A percentile compares a stretch with the other conserved stretches of the same genome.
Evolutionary conservation across 2,113 vertebrate genomes (phyloP).

Genomic region (Spea multiplicata): DNA sequence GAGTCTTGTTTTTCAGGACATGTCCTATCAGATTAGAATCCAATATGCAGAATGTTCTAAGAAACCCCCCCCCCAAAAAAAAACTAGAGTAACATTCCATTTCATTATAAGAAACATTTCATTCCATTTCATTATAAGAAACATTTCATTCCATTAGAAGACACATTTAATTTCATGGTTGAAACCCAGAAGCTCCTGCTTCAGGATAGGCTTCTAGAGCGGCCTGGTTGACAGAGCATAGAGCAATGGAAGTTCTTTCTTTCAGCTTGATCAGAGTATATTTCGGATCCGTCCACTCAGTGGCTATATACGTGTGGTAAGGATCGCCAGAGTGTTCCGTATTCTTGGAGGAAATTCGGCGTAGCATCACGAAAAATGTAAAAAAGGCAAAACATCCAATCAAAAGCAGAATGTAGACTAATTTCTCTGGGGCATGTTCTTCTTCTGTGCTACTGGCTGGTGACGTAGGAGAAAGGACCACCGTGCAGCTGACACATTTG

Average conservation of each 20-base stretch:
- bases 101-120: too few species aligned
- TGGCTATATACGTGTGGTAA: slow-evolving; percentile 1
- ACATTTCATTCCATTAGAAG: too few species aligned
- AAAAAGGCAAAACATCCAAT: slow-evolving; percentile 17
- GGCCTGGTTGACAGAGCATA: slow-evolving; percentile 5
- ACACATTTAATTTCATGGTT: not conserved
- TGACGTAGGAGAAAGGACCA: not conserved
- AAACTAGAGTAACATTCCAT: too few species aligned
- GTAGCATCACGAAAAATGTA: slow-evolving; percentile 7
- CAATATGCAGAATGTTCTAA: too few species aligned
- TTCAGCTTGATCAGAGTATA: not conserved
- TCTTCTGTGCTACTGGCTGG: not conserved
- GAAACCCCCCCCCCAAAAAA: too few species aligned
- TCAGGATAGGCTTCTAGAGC: not conserved
- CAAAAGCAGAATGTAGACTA: slow-evolving; percentile 13
- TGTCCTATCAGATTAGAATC: too few species aligned
- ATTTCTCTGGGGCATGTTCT: not conserved
- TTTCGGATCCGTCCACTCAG: not conserved
- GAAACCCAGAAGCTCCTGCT: not conserved
- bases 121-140: too few species aligned
- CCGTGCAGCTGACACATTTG: not conserved
- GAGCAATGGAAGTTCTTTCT: not conserved
- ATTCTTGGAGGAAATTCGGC: not conserved
- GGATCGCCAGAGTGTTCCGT: not conserved
- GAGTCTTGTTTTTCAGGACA: too few species aligned